A percentile compares a stretch with the other conserved stretches of the same genome.
These are phyloP conservation scores for Cygnus atratus DNA, from an alignment of 2,113 vertebrate genomes.

Conservation along the genomic window DNA sequence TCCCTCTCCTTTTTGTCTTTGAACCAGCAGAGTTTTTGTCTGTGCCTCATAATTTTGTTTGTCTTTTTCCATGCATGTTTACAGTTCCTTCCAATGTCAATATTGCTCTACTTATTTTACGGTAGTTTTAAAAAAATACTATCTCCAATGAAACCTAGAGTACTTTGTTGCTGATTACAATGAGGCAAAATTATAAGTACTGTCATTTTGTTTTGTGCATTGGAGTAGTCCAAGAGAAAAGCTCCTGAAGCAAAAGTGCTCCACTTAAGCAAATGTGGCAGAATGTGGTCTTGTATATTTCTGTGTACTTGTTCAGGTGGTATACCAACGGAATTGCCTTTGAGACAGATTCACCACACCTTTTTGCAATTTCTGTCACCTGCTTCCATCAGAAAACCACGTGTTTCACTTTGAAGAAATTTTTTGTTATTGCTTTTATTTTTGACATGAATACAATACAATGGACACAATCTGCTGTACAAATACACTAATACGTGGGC, in stretches of 20 bases:
- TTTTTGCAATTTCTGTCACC: not conserved
- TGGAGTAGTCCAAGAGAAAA: not conserved
- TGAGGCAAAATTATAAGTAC: not conserved
- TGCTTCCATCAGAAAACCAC: not conserved
- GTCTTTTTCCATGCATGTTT: not conserved
- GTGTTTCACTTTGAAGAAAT: not conserved
- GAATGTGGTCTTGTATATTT: not conserved
- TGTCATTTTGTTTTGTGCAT: not conserved
- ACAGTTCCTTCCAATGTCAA: not conserved
- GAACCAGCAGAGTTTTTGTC: not conserved
- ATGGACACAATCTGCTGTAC: slow-evolving; percentile 47
- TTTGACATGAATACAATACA: slow-evolving; percentile 65
- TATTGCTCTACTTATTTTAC: not conserved
- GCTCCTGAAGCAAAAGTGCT: not conserved
- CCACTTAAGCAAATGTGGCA: not conserved
- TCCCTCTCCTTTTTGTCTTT: not conserved
- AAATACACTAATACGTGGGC: slow-evolving; percentile 7
- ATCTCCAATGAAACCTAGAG: not conserved
- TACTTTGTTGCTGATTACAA: not conserved
- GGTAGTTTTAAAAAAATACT: not conserved
- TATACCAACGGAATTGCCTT: not conserved
- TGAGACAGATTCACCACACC: not conserved
- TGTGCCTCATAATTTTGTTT: not conserved
- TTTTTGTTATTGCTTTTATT: slow-evolving; percentile 64
- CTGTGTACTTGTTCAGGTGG: not conserved